A percentile compares a stretch with the other conserved stretches of the same genome.
These are phyloP conservation scores for Toxotes chatareus DNA, from an alignment of 2,113 vertebrate species.

Conservation along the genomic window DNA sequence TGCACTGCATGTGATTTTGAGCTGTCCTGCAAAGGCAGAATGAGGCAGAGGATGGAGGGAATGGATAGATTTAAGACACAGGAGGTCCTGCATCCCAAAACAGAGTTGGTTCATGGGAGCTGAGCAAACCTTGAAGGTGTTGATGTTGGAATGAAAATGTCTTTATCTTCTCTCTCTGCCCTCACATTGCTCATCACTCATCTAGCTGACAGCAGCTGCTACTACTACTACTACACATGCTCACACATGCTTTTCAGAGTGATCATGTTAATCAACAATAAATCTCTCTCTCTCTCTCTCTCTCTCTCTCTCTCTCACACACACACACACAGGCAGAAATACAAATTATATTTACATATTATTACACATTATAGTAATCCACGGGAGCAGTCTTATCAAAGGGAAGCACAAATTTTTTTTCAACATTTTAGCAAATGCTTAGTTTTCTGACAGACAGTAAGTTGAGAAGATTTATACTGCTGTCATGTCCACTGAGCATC, in stretches of 20 bases:
- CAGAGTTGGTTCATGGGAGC: conserved; percentile 51
- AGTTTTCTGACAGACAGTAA: background rate
- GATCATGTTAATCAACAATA: background rate
- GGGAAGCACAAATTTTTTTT: background rate
- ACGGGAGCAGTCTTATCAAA: background rate
- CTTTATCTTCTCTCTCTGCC: conserved; percentile 63
- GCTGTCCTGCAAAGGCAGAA: background rate
- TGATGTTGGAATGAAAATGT: conserved; percentile 51
- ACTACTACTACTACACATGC: conserved; percentile 17
- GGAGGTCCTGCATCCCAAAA: background rate
- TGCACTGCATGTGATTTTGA: conserved; percentile 71
- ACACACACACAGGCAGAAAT: background rate
- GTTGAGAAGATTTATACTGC: background rate
- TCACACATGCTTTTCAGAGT: background rate
- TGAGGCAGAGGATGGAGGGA: conserved; percentile 49
- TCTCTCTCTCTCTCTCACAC: no score
- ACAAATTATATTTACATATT: background rate
- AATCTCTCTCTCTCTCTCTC: no score
- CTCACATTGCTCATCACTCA: conserved; percentile 63
- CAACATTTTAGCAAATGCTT: background rate
- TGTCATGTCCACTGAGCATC: background rate
- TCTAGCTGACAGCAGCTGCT: conserved; percentile 48
- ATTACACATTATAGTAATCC: background rate
- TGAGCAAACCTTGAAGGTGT: conserved; percentile 45
- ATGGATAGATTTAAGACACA: background rate